Evolutionary conservation across 2,113 vertebrate genomes (phyloP).

Genomic region (Paedocypris sp.): DNA sequence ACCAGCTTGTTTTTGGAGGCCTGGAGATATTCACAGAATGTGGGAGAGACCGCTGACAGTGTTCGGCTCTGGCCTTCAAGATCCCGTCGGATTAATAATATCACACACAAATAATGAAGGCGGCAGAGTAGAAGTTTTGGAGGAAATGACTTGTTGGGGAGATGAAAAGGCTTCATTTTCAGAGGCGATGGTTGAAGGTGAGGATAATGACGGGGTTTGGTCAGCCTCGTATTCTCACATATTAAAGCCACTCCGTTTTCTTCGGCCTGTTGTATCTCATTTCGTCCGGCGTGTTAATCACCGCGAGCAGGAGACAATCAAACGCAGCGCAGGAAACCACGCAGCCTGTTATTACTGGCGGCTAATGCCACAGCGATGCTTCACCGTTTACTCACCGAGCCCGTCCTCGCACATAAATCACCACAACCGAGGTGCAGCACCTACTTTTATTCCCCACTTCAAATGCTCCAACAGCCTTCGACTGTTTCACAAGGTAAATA

Average conservation of each 20-base stretch:
- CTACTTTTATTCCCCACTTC: slow-evolving; percentile 37
- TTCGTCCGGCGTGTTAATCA: slow-evolving; percentile 27
- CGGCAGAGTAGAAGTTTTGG: too few relatives aligned
- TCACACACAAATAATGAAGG: background rate
- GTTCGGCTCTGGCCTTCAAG: too few relatives aligned
- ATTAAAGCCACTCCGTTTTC: background rate
- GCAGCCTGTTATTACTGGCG: slow-evolving; percentile 56
- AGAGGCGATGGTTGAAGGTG: slow-evolving; percentile 16
- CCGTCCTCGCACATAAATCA: slow-evolving; percentile 51
- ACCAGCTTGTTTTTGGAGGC: too few relatives aligned
- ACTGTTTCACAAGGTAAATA: slow-evolving; percentile 45
- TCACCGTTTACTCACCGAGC: slow-evolving; percentile 55
- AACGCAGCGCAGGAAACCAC: slow-evolving; percentile 51
- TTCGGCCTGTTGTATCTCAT: background rate
- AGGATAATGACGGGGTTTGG: slow-evolving; percentile 15
- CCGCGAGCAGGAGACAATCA: slow-evolving; percentile 41
- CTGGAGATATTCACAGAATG: too few relatives aligned
- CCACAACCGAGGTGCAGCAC: slow-evolving; percentile 38
- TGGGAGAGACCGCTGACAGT: too few relatives aligned
- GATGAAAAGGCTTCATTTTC: background rate
- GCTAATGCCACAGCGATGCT: slow-evolving; percentile 43
- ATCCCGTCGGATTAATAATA: background rate
- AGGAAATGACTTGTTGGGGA: background rate
- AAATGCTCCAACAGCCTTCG: slow-evolving; percentile 43
- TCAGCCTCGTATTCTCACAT: slow-evolving; percentile 15